A percentile compares a stretch with the other conserved stretches of the same genome.
Evolutionary conservation across 2,888 invertebrate genomes (phyloP).

Genomic region (Troides oblongomaculatus): DNA sequence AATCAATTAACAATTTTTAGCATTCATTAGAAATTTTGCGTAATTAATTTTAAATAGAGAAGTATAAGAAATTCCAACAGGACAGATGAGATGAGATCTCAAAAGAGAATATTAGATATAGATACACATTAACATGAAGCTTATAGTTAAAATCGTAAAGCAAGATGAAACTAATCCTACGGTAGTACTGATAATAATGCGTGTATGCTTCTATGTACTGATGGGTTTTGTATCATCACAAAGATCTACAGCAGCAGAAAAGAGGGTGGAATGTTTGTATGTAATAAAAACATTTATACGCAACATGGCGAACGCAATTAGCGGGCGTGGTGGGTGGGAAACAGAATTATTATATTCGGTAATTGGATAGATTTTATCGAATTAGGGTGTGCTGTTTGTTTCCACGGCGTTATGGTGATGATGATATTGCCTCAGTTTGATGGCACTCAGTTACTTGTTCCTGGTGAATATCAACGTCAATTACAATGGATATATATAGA

Average conservation of each 20-base stretch:
- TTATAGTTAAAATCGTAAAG: too few relatives aligned
- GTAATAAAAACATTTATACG: constrained; percentile 45
- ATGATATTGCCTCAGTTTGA: constrained; percentile 3
- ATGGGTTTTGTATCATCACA: constrained; percentile 23
- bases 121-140: too few relatives aligned
- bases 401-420: constrained; percentile 19
- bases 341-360: constrained; percentile 56
- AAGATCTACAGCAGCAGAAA: constrained; percentile 34
- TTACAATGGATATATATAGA: too few relatives aligned
- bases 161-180: too few relatives aligned
- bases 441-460: neutral
- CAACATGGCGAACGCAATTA: constrained; percentile 46
- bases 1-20: too few relatives aligned
- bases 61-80: too few relatives aligned
- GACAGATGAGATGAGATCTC: too few relatives aligned
- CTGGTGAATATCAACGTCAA: too few relatives aligned
- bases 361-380: constrained; percentile 56
- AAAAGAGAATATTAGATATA: too few relatives aligned
- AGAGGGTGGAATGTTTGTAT: constrained; percentile 41
- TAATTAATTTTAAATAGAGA: too few relatives aligned
- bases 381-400: constrained; percentile 42
- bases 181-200: too few relatives aligned
- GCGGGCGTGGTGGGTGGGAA: constrained; percentile 41
- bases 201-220: neutral
- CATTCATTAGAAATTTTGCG: too few relatives aligned